Evolutionary conservation across 2,113 vertebrate genomes (phyloP).

Genomic region (Micronycteris hirsuta): DNA sequence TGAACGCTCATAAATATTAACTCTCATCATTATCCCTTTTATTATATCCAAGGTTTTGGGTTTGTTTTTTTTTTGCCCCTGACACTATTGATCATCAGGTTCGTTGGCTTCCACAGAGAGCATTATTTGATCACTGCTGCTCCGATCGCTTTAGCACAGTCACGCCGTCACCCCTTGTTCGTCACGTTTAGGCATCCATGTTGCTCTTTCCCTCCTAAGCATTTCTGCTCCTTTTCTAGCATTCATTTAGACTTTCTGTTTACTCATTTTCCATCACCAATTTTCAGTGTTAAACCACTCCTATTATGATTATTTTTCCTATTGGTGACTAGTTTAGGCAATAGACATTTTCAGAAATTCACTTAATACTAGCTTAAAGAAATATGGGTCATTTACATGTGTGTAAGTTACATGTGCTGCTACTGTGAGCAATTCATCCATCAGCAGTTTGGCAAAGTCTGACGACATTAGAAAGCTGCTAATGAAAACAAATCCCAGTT

Average conservation of each 20-base stretch:
- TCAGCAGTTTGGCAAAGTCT: neutral
- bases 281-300: neutral
- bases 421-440: neutral
- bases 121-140: accelerated
- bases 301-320: neutral
- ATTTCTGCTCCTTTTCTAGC: neutral
- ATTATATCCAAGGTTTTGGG: neutral
- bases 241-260: neutral
- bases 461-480: neutral
- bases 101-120: neutral
- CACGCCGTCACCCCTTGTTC: accelerated
- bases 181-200: accelerated
- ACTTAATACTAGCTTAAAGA: neutral
- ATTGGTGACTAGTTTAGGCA: neutral
- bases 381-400: neutral
- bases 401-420: neutral
- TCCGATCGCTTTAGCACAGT: neutral
- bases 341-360: neutral
- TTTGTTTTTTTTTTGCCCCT: no score
- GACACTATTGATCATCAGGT: neutral
- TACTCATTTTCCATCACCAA: neutral
- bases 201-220: neutral
- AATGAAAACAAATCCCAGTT: slow-evolving; percentile 10
- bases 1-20: neutral
- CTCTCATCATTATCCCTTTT: neutral